Conservation (phyloP, 2,888 invertebrate genomes). For the Caenorhabditis sinica region DNA sequence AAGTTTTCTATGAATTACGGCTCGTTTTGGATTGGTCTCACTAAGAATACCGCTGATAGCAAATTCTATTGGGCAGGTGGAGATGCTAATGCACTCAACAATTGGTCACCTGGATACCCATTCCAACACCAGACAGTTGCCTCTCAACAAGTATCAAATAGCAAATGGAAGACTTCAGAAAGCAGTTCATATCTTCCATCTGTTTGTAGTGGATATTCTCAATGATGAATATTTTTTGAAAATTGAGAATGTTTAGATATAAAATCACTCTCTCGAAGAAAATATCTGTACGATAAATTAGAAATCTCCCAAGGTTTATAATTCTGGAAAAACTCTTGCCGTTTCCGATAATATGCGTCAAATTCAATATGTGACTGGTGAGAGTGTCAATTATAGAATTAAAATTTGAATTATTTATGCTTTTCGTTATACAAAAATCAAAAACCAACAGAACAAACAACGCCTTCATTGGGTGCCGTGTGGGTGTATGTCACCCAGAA, state of each 20-base stretch:
- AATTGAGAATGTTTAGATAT: neutral
- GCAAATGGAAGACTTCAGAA: conserved; percentile 44
- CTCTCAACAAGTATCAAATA: conserved; percentile 45
- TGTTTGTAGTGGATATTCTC: conserved; percentile 51
- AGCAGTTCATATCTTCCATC: conserved; percentile 11
- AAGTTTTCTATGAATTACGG: conserved; percentile 54
- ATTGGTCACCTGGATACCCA: conserved; percentile 58
- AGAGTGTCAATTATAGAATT: conserved; percentile 15
- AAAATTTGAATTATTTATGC: conserved; percentile 13
- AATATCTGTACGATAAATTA: neutral
- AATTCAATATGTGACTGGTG: conserved; percentile 51
- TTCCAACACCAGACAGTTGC: conserved; percentile 39
- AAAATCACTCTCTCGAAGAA: neutral
- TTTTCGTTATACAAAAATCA: conserved; percentile 6
- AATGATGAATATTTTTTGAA: neutral
- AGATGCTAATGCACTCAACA: conserved; percentile 12
- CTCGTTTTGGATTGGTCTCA: conserved; percentile 53
- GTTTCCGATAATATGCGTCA: conserved; percentile 46
- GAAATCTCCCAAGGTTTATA: neutral
- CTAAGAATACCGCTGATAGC: conserved; percentile 12
- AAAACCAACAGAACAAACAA: conserved; percentile 56
- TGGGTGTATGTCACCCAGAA: conserved; percentile 59
- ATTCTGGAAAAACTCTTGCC: conserved; percentile 46
- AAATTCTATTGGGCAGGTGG: conserved; percentile 54
- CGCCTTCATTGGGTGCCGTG: conserved; percentile 58